A percentile compares a stretch with the other conserved stretches of the same genome.
Evolutionary conservation across 2,113 vertebrate genomes (phyloP).

Genomic region (Elanus axillaris): DNA sequence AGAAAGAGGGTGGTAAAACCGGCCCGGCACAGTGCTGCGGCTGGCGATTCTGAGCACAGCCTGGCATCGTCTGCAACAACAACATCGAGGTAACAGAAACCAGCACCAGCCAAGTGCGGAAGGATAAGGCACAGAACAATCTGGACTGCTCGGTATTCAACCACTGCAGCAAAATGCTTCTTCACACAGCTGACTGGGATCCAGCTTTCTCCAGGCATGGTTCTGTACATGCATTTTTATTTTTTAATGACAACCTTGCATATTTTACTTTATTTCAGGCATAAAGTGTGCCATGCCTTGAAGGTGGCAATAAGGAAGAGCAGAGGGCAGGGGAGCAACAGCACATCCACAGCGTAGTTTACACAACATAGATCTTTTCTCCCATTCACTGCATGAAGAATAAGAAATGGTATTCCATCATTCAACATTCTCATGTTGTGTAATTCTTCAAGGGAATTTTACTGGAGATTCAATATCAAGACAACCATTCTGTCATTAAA

Average conservation of each 20-base stretch:
- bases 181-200: background rate
- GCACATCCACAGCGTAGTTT: background rate
- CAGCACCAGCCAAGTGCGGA: background rate
- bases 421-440: accelerated
- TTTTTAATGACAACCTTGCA: too few species aligned
- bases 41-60: background rate
- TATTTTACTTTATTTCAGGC: background rate
- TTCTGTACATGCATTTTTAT: too few species aligned
- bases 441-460: too few species aligned
- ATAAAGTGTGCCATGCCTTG: too few species aligned
- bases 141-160: too few species aligned
- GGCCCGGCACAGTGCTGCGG: too few species aligned
- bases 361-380: background rate
- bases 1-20: too few species aligned
- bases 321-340: background rate
- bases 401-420: background rate
- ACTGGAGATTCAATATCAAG: background rate
- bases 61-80: accelerated
- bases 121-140: background rate
- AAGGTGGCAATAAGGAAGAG: background rate
- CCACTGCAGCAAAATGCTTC: background rate
- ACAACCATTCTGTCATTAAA: background rate
- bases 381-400: background rate
- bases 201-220: background rate
- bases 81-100: background rate